A percentile compares a stretch with the other conserved stretches of the same genome.
Evolutionary conservation across 2,113 vertebrate genomes (phyloP).

Genomic region (Dromaius novaehollandiae): DNA sequence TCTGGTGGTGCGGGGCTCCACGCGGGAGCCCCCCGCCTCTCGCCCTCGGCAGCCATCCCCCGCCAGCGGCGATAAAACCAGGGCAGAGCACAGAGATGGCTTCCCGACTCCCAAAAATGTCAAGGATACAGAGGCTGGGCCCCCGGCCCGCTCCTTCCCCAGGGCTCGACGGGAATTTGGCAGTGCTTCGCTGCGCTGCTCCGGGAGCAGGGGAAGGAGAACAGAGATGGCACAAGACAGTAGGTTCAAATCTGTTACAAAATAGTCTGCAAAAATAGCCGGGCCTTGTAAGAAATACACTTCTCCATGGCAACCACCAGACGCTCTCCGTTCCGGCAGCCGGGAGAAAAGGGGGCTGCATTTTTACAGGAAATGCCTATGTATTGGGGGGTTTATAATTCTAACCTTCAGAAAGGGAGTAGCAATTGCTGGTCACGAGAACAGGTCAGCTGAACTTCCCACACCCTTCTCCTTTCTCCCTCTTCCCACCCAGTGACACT

Average conservation of each 20-base stretch:
- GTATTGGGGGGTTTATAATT: not conserved
- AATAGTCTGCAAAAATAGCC: constrained; percentile 71
- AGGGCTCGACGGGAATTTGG: not conserved
- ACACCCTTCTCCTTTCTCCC: not conserved
- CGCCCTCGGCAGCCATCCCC: not conserved
- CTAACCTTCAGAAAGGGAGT: not conserved
- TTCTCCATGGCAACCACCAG: constrained; percentile 72
- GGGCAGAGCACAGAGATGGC: not conserved
- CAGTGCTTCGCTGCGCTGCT: not conserved
- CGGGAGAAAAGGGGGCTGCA: constrained; percentile 2
- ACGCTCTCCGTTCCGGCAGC: constrained; percentile 62
- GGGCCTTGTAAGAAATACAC: constrained; percentile 60
- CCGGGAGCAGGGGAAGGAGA: not conserved
- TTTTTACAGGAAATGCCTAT: constrained; percentile 57
- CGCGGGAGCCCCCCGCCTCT: not conserved
- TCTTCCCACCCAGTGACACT: not conserved
- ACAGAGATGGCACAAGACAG: constrained; percentile 42
- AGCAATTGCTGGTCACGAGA: not conserved
- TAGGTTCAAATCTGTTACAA: constrained; percentile 56
- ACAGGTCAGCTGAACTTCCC: not conserved
- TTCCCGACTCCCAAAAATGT: not conserved
- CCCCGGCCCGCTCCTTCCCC: not conserved
- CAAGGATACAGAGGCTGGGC: not conserved
- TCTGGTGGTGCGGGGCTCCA: not conserved
- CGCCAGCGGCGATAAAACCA: not conserved